phyloP scores from a whole-genome alignment of 2,888 invertebrate species.

The Caenorhabditis sp. region DNA sequence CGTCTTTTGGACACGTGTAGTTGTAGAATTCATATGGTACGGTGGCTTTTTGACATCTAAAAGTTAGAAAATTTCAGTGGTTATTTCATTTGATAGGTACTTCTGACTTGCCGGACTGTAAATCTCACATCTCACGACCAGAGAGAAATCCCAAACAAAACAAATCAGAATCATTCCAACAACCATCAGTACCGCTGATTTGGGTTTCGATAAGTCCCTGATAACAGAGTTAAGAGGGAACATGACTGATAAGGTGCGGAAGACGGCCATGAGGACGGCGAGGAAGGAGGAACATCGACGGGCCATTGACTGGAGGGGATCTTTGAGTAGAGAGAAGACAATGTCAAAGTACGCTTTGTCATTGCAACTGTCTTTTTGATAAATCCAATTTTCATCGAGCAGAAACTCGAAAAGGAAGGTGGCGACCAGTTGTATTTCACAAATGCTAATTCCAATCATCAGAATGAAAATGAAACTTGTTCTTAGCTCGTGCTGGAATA shows the following conservation, averaged over 20 bases:
- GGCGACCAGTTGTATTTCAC: not conserved
- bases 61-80: too few species aligned
- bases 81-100: too few species aligned
- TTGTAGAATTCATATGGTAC: too few species aligned
- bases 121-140: too few species aligned
- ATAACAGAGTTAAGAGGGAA: not conserved
- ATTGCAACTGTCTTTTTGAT: not conserved
- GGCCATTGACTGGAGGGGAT: not conserved
- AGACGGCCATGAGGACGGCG: not conserved
- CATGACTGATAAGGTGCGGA: not conserved
- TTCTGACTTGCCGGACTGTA: too few species aligned
- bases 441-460: slow-evolving; percentile 7
- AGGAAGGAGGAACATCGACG: not conserved
- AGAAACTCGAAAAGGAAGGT: not conserved
- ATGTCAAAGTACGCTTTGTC: not conserved
- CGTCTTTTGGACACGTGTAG: too few species aligned
- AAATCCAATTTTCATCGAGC: not conserved
- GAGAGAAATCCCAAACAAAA: not conserved
- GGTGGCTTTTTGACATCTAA: too few species aligned
- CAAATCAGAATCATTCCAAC: not conserved
- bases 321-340: not conserved
- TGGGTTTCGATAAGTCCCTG: not conserved
- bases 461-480: not conserved
- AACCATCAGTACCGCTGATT: not conserved
- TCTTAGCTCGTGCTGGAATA: not conserved